Percentiles rank a stretch among this genome's conserved stretches.
Conservation (phyloP, 30 jellyfish, hydroid and myxozoan genomes). For the Cassiopea andromeda region DNA sequence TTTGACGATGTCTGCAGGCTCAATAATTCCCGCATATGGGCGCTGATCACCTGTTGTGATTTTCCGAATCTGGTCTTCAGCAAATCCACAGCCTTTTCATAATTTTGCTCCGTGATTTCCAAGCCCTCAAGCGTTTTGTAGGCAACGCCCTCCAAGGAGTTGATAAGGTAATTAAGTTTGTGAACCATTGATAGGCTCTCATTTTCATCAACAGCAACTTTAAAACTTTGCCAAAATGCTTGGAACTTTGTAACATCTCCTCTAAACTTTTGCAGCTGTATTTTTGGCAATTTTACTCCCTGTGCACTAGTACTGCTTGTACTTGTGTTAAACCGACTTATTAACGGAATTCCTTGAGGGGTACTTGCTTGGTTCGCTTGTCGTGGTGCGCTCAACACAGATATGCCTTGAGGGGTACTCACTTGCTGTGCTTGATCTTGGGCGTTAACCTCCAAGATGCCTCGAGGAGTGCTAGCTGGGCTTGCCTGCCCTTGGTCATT, state of each 20-base stretch:
- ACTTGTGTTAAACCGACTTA: not conserved
- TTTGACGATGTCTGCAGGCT: slow-evolving; percentile 18
- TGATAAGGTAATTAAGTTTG: slow-evolving; percentile 59
- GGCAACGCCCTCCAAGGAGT: slow-evolving; percentile 64
- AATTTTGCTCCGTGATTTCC: slow-evolving; percentile 48
- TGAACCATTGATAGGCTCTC: slow-evolving; percentile 36
- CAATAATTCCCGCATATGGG: slow-evolving; percentile 72
- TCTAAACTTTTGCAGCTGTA: slow-evolving; percentile 17
- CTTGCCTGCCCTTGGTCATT: not conserved
- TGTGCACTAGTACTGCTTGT: not conserved
- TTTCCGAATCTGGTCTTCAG: slow-evolving; percentile 57
- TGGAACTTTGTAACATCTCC: slow-evolving; percentile 41
- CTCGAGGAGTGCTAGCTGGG: not conserved
- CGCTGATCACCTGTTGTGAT: slow-evolving; percentile 51
- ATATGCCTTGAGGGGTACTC: not conserved
- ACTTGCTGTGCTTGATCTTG: not conserved
- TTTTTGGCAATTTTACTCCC: slow-evolving; percentile 34
- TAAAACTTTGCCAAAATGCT: slow-evolving; percentile 56
- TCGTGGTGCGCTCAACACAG: not conserved
- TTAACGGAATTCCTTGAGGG: not conserved
- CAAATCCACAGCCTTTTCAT: slow-evolving; percentile 44
- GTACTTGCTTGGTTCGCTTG: not conserved
- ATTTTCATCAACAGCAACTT: slow-evolving; percentile 55
- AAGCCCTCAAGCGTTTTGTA: slow-evolving; percentile 55
- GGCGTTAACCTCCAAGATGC: not conserved